phyloP scores from a whole-genome alignment of 53 echinoderm and acorn worm species.

The Holothuria leucospilota region DNA sequence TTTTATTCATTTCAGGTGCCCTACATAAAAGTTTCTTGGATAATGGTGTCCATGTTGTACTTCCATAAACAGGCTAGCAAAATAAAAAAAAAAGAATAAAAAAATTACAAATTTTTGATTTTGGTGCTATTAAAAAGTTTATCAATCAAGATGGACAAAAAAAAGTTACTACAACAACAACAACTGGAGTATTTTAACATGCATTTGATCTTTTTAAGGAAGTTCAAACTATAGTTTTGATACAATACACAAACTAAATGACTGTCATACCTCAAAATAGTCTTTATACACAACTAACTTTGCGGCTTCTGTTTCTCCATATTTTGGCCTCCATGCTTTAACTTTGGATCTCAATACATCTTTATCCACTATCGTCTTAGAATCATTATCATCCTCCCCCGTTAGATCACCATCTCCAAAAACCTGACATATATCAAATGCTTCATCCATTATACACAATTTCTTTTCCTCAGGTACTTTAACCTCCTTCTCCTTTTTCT shows the following conservation, averaged over 20 bases:
- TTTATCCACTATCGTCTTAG: background rate
- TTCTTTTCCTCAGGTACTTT: background rate
- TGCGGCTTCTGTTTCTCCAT: background rate
- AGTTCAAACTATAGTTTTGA: too few relatives aligned
- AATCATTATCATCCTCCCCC: background rate
- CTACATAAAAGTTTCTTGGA: background rate
- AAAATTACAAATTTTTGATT: too few relatives aligned
- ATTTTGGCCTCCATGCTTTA: background rate
- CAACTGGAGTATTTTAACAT: too few relatives aligned
- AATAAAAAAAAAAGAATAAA: too few relatives aligned
- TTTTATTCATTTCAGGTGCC: background rate
- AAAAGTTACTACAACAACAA: too few relatives aligned
- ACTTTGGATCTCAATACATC: background rate
- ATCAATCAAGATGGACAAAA: too few relatives aligned
- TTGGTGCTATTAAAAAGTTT: too few relatives aligned
- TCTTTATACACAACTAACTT: constrained; percentile 17
- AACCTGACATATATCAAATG: background rate
- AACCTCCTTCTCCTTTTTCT: too few relatives aligned
- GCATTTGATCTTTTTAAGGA: too few relatives aligned
- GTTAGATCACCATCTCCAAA: background rate
- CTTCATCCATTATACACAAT: constrained; percentile 12
- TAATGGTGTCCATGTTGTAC: background rate
- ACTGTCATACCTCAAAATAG: background rate
- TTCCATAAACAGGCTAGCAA: too few relatives aligned
- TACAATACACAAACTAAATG: too few relatives aligned